Evolutionary conservation across 2,797 vertebrate species (phyloP).

Genomic region (Strix occidentalis): DNA sequence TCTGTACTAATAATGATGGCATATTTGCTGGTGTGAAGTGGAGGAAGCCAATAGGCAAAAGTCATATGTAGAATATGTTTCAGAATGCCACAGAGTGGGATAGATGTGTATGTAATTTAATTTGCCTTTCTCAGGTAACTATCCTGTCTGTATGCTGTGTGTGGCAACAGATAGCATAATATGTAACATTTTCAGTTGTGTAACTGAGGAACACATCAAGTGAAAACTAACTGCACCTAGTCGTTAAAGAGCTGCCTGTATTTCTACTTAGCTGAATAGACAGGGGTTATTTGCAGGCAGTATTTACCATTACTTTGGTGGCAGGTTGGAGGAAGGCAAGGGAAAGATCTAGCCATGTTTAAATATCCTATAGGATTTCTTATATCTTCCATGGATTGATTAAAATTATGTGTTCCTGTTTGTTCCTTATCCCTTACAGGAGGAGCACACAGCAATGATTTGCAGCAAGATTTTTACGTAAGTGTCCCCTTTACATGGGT

Average conservation of each 20-base stretch:
- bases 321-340: background rate
- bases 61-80: background rate
- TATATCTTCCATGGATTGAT: background rate
- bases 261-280: background rate
- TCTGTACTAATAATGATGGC: background rate
- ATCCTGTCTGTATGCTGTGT: background rate
- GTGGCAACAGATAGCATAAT: background rate
- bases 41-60: background rate
- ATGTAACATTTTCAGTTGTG: background rate
- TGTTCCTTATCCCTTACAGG: constrained; percentile 36
- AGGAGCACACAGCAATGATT: constrained; percentile 31
- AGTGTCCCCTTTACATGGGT: constrained; percentile 38
- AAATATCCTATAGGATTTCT: background rate
- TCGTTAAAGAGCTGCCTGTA: background rate
- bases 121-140: background rate
- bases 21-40: background rate
- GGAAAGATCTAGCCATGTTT: background rate
- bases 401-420: background rate
- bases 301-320: background rate
- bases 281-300: background rate
- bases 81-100: background rate
- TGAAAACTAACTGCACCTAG: background rate
- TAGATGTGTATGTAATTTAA: background rate
- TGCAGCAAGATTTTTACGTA: constrained; percentile 57
- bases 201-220: background rate